Evolutionary conservation across 2,888 invertebrate species (phyloP).

Genomic region (Acleris sparsana): DNA sequence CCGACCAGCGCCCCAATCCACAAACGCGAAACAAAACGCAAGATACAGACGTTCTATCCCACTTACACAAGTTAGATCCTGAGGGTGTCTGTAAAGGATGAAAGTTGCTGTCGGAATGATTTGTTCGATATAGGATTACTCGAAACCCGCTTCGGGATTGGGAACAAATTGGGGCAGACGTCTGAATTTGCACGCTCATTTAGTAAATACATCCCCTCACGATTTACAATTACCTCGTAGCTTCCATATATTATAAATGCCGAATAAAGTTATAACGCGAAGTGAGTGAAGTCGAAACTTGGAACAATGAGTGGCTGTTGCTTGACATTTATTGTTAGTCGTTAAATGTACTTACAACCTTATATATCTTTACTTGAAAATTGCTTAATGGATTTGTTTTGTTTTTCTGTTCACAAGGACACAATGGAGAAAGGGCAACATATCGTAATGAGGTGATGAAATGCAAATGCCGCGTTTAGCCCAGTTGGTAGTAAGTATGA

Average conservation of each 20-base stretch:
- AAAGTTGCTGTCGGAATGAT: not conserved
- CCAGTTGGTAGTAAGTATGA: no score
- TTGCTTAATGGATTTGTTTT: no score
- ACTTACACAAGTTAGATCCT: conserved; percentile 1
- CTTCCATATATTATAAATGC: conserved; percentile 36
- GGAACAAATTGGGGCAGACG: conserved; percentile 64
- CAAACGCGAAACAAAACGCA: conserved; percentile 19
- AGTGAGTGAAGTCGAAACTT: conserved; percentile 30
- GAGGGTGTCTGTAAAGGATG: conserved; percentile 23
- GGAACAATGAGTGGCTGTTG: conserved; percentile 15
- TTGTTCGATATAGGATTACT: conserved; percentile 36
- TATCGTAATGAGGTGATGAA: no score
- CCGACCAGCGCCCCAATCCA: conserved; percentile 2
- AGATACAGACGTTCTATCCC: conserved; percentile 15
- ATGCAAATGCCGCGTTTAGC: no score
- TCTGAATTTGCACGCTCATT: conserved; percentile 61
- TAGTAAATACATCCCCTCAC: conserved; percentile 55
- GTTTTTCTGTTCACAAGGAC: no score
- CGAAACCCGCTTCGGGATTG: conserved; percentile 47
- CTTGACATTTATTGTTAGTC: conserved; percentile 20
- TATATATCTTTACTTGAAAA: no score
- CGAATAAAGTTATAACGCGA: conserved; percentile 40
- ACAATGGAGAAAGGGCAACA: no score
- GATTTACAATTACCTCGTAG: conserved; percentile 52
- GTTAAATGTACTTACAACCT: conserved; percentile 8